These are phyloP conservation scores for Laticauda laticaudata DNA, from an alignment of 2,113 vertebrate genomes.

Conservation along the genomic window DNA sequence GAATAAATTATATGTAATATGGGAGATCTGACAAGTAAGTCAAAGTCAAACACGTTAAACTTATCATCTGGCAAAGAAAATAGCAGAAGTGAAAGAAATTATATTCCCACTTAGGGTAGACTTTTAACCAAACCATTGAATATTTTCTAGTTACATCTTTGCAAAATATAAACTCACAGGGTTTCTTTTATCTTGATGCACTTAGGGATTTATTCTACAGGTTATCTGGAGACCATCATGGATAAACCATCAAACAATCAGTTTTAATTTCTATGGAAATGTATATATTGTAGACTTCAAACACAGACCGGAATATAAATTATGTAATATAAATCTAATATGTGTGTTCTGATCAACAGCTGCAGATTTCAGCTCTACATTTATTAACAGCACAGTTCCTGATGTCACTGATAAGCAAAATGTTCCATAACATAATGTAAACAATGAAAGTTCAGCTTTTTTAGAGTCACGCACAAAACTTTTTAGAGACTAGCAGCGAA, in stretches of 20 bases:
- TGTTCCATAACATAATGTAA: slow-evolving; percentile 5
- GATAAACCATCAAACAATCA: neutral
- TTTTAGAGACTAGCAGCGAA: neutral
- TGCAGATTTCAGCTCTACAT: slow-evolving; percentile 16
- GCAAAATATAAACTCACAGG: neutral
- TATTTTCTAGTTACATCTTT: neutral
- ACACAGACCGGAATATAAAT: neutral
- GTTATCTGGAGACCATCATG: neutral
- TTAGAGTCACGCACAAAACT: neutral
- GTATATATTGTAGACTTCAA: neutral
- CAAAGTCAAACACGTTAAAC: neutral
- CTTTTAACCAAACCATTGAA: neutral
- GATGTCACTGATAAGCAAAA: slow-evolving; percentile 23
- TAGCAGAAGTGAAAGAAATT: neutral
- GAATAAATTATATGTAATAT: neutral
- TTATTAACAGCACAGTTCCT: slow-evolving; percentile 7
- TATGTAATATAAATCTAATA: neutral
- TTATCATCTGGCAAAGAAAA: neutral
- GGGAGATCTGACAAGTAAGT: neutral
- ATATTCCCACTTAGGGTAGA: neutral
- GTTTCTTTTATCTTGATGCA: neutral
- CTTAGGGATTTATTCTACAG: neutral
- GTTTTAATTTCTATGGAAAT: neutral
- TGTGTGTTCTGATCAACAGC: slow-evolving; percentile 5
- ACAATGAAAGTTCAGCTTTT: neutral